These are phyloP conservation scores for Pipa parva DNA, from an alignment of 2,113 vertebrate genomes.

Conservation along the genomic window DNA sequence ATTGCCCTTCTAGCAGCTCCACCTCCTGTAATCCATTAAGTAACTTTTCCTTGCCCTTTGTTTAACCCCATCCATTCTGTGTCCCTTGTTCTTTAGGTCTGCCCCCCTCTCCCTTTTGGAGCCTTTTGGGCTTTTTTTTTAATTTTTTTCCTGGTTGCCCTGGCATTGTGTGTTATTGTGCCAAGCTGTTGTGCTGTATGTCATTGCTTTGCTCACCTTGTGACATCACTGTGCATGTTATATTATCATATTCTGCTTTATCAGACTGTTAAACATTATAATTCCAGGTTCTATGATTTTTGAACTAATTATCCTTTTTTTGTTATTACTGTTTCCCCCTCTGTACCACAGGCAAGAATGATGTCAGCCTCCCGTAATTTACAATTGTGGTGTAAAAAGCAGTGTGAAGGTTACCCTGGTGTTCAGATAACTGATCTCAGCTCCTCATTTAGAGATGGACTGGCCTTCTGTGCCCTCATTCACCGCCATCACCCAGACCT, in stretches of 20 bases:
- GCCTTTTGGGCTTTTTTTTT: not conserved
- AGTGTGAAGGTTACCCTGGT: slow-evolving; percentile 77
- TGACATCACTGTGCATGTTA: not conserved
- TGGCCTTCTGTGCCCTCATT: slow-evolving; percentile 94
- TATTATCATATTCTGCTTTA: not conserved
- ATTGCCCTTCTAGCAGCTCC: not conserved
- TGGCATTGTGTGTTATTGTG: not conserved
- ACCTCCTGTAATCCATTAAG: not conserved
- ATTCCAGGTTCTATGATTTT: not conserved
- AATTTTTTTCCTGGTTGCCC: not conserved
- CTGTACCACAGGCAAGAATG: not conserved
- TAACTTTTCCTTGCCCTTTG: not conserved
- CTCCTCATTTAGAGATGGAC: slow-evolving; percentile 86
- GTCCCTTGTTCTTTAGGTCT: not conserved
- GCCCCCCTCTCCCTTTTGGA: not conserved
- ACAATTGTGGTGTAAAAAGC: slow-evolving; percentile 87
- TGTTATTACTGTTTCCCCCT: not conserved
- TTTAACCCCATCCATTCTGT: not conserved
- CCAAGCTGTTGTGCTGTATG: not conserved
- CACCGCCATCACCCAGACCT: slow-evolving; percentile 88
- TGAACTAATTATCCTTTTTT: not conserved
- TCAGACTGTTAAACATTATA: not conserved
- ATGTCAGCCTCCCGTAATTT: slow-evolving; percentile 85
- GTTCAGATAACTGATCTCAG: slow-evolving; percentile 89
- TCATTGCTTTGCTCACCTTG: not conserved